These are phyloP conservation scores for Triplophysa bombifrons DNA, from an alignment of 2,797 vertebrate species.

Conservation along the genomic window DNA sequence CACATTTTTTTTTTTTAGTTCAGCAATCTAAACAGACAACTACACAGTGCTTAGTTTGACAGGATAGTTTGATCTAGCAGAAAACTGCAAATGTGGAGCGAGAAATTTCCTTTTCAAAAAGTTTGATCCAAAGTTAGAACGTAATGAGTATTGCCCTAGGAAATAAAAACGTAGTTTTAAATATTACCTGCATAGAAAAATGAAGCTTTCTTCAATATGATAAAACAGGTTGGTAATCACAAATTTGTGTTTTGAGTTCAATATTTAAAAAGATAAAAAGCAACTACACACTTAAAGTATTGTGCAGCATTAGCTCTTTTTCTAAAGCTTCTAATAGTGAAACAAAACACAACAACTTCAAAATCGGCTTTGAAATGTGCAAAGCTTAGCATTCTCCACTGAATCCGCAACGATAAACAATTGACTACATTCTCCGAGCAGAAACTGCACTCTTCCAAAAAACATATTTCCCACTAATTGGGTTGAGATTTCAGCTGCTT, in stretches of 20 bases:
- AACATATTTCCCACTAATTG: constrained; percentile 52
- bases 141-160: neutral
- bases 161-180: neutral
- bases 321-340: neutral
- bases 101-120: neutral
- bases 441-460: constrained; percentile 49
- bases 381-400: constrained; percentile 41
- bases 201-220: neutral
- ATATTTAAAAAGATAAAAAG: constrained; percentile 5
- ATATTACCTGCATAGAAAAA: neutral
- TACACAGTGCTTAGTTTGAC: neutral
- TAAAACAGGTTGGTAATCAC: constrained; percentile 22
- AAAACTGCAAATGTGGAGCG: neutral
- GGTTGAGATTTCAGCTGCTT: constrained; percentile 57
- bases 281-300: constrained; percentile 14
- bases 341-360: neutral
- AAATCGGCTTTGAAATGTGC: constrained; percentile 9
- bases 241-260: constrained; percentile 9
- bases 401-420: constrained; percentile 54
- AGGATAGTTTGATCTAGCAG: neutral
- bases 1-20: constrained; percentile 19
- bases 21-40: neutral
- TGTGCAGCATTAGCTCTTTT: neutral
- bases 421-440: constrained; percentile 58
- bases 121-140: neutral